Evolutionary conservation across 2,888 invertebrate species (phyloP), one percentile per base, ranked within the genome.

Genomic region (Drosophila trichaetosa): DNA sequence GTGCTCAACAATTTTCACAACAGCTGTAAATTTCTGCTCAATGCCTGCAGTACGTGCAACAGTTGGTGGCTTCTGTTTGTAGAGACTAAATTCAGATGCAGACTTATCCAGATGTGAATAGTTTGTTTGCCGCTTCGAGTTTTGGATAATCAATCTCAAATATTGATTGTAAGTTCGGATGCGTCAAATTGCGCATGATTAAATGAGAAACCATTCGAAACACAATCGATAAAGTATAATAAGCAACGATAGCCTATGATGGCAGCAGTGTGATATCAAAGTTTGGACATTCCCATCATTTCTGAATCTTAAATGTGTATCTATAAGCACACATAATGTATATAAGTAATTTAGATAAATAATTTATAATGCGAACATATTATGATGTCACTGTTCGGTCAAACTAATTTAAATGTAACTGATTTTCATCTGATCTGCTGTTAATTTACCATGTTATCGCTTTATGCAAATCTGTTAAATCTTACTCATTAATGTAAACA

Each of bases 301-400:
- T 42, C 21, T 10, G 8, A 0, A n/a, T n/a, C 0, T n/a, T 38
- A 0, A 38, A 1, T 18, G 7, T 38, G 38, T 16, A 18, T 0
- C 3, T 13, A 21, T 7, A 21, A 3, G 13, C 42, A 42, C 13
- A 16, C 0, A 33, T 10, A 10, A 2, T 10, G 2, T 3, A 10
- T 10, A 0, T 31, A 0, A 31, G 0, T 31, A 31, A 31, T 21
- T 46, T 7, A 16, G 13, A 46, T 11, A 21, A 11, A 21, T 42
- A 21, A 13, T 13, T 38, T 42, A 21, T 3, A 6, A 13, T 42
- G 5, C 42, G 1, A 21, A 38, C 5, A 34, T 16, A 16, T 18
- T 18, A 4, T 4, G 4, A 38, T 42, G 6, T 42, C 6, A 31
- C 8, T 31, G 31, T 31, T 31, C 31, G 31, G 0, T 10, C 10